phyloP scores from a whole-genome alignment of 2,888 invertebrate species.

The Phanerotoma sp. region DNA sequence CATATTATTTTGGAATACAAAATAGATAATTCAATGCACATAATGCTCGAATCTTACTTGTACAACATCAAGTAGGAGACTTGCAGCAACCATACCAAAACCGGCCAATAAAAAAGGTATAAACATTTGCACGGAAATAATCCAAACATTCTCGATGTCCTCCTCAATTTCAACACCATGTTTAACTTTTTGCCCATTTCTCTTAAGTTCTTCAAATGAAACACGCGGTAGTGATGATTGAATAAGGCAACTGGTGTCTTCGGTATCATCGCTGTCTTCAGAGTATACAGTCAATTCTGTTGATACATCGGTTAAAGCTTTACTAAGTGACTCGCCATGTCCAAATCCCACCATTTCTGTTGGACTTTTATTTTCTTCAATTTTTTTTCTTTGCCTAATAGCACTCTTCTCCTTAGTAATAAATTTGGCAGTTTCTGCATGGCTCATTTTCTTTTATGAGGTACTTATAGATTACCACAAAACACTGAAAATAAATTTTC shows the following conservation, averaged over 20 bases:
- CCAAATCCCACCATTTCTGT: conserved; percentile 52
- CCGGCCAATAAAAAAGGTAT: conserved; percentile 85
- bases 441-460: conserved; percentile 43
- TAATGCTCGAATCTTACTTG: too few relatives aligned
- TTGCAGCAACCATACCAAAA: conserved; percentile 89
- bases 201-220: conserved; percentile 26
- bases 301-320: conserved; percentile 42
- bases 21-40: too few relatives aligned
- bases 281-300: conserved; percentile 48
- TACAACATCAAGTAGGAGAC: conserved; percentile 79
- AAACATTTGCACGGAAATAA: conserved; percentile 77
- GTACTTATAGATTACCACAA: conserved; percentile 36
- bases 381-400: conserved; percentile 44
- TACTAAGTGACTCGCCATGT: conserved; percentile 45
- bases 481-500: conserved; percentile 34
- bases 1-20: too few relatives aligned
- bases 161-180: conserved; percentile 29
- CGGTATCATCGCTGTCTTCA: conserved; percentile 39
- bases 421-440: conserved; percentile 41
- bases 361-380: conserved; percentile 21
- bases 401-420: conserved; percentile 33
- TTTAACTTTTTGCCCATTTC: conserved; percentile 25
- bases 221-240: conserved; percentile 33
- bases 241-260: conserved; percentile 46
- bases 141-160: conserved; percentile 64